Conservation (phyloP, 2,113 vertebrate species). For the Microcebus jonahi region DNA sequence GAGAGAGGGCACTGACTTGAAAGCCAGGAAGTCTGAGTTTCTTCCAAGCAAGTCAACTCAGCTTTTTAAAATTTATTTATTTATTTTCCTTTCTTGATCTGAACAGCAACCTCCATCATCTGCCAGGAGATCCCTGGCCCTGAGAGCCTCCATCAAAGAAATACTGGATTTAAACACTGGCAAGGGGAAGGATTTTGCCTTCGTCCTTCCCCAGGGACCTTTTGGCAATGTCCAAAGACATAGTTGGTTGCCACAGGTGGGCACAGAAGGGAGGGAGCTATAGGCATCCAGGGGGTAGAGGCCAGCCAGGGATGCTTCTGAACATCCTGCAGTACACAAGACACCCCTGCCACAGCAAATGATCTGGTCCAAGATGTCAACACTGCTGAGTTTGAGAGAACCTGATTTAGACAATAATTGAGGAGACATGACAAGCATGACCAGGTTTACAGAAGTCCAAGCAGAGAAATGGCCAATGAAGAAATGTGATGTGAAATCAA, state of each 20-base stretch:
- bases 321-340: neutral
- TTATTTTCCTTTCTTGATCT: neutral
- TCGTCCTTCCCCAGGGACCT: neutral
- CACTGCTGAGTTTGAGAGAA: neutral
- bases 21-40: neutral
- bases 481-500: neutral
- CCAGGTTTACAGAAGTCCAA: neutral
- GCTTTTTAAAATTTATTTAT: neutral
- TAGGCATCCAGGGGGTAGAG: neutral
- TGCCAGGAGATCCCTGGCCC: neutral
- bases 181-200: neutral
- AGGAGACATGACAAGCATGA: neutral
- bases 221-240: neutral
- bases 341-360: accelerated
- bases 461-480: neutral
- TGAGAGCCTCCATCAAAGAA: neutral
- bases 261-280: neutral
- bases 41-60: neutral
- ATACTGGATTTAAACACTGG: neutral
- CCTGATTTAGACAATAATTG: neutral
- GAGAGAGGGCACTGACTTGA: neutral
- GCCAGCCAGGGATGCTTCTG: neutral
- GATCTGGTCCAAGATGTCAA: neutral
- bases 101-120: neutral
- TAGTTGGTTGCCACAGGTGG: neutral